phyloP scores from a whole-genome alignment of 2,113 vertebrate genomes.

The Heliornis fulica region DNA sequence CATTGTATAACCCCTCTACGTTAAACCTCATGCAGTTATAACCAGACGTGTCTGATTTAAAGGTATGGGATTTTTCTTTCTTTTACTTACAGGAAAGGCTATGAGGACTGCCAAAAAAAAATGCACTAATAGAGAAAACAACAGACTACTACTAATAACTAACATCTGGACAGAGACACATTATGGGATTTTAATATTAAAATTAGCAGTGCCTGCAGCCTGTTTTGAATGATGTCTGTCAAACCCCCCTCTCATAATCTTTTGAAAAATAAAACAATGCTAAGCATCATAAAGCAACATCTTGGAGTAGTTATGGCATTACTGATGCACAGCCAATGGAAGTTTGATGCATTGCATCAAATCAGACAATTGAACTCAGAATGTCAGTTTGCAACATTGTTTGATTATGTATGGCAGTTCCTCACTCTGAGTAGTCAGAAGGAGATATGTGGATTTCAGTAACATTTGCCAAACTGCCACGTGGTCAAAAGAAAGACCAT shows the following conservation, averaged over 20 bases:
- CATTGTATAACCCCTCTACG: not conserved
- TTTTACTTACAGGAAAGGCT: not conserved
- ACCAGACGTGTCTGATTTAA: not conserved
- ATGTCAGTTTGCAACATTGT: not conserved
- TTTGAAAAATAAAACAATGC: not conserved
- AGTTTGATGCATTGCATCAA: not conserved
- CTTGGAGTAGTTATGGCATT: not conserved
- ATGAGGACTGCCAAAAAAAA: not conserved
- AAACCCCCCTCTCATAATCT: not conserved
- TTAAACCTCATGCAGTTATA: not conserved
- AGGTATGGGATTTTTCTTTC: not conserved
- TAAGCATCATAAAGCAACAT: constrained; percentile 1
- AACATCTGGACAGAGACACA: not conserved
- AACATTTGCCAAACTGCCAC: not conserved
- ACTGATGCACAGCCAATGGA: not conserved
- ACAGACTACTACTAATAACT: not conserved
- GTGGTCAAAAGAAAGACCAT: not conserved
- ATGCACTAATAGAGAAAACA: not conserved
- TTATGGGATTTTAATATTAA: constrained; percentile 3
- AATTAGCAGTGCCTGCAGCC: not conserved
- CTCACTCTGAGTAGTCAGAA: not conserved
- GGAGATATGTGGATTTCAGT: not conserved
- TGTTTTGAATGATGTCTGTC: not conserved
- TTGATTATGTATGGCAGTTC: not conserved
- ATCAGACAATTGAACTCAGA: not conserved